Evolutionary conservation across 2,113 vertebrate genomes (phyloP).

Genomic region (Corvus hawaiiensis): DNA sequence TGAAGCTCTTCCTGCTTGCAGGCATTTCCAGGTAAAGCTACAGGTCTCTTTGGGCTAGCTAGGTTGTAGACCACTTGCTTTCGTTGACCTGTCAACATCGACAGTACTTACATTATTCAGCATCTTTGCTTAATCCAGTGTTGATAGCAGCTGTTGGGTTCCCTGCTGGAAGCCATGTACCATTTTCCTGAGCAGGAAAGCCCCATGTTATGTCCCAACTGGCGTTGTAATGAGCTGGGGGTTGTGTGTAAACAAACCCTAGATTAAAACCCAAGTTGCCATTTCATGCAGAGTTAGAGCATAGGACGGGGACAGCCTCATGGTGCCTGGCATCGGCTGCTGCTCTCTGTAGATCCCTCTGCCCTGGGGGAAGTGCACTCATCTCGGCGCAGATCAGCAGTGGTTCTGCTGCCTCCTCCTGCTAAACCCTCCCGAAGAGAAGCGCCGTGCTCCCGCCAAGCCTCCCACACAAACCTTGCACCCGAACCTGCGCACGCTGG

Average conservation of each 20-base stretch:
- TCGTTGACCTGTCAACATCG: background rate
- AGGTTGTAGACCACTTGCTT: background rate
- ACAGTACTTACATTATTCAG: background rate
- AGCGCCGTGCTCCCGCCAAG: background rate
- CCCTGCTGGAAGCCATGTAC: background rate
- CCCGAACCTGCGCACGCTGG: background rate
- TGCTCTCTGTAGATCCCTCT: background rate
- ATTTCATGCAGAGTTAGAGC: background rate
- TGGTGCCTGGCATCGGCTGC: rapidly evolving
- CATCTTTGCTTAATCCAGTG: background rate
- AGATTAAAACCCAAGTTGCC: background rate
- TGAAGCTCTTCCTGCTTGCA: background rate
- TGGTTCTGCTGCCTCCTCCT: background rate
- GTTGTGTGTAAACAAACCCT: background rate
- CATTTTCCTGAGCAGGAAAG: background rate
- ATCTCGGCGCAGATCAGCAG: background rate
- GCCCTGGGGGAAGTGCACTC: background rate
- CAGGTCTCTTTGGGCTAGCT: background rate
- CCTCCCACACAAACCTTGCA: rapidly evolving
- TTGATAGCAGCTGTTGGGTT: background rate
- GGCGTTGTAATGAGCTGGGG: background rate
- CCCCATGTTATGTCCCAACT: background rate
- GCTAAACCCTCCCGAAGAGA: background rate
- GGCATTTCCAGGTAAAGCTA: background rate
- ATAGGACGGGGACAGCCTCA: background rate